Percentiles rank a stretch among this genome's conserved stretches.
Conservation (phyloP, 2,888 invertebrate genomes). For the Galeopsomyia nigrocyanea region DNA sequence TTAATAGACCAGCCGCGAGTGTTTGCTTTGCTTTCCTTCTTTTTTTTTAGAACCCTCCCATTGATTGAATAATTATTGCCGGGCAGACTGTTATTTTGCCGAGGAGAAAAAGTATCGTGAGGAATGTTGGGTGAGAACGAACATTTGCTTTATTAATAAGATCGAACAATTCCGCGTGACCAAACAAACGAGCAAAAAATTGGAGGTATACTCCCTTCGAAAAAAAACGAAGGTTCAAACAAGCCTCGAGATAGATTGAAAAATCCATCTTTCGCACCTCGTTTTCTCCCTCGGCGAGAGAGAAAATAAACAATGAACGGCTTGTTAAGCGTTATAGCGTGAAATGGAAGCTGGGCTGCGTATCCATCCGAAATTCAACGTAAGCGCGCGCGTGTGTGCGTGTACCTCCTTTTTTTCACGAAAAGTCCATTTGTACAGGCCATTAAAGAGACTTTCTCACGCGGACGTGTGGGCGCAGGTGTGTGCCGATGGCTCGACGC, state of each 20-base stretch:
- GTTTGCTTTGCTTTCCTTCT: too few species aligned
- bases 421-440: constrained; percentile 59
- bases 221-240: too few species aligned
- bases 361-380: constrained; percentile 41
- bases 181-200: too few species aligned
- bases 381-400: constrained; percentile 41
- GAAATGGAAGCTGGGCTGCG: constrained; percentile 62
- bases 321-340: constrained; percentile 65
- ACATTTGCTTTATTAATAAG: too few species aligned
- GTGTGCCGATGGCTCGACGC: neutral
- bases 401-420: constrained; percentile 51
- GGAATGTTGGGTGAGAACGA: neutral
- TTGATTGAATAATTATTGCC: too few species aligned
- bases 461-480: constrained; percentile 24
- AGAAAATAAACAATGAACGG: constrained; percentile 63
- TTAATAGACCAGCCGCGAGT: constrained; percentile 1
- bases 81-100: too few species aligned
- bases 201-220: too few species aligned
- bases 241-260: constrained; percentile 25
- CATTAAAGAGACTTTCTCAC: constrained; percentile 52
- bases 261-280: constrained; percentile 27
- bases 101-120: too few species aligned
- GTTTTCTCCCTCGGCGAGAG: constrained; percentile 51
- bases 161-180: too few species aligned
- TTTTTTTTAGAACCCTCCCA: neutral